These are phyloP conservation scores for Cyrtorhinus lividipennis DNA, from an alignment of 1,140 invertebrate genomes.

Conservation along the genomic window DNA sequence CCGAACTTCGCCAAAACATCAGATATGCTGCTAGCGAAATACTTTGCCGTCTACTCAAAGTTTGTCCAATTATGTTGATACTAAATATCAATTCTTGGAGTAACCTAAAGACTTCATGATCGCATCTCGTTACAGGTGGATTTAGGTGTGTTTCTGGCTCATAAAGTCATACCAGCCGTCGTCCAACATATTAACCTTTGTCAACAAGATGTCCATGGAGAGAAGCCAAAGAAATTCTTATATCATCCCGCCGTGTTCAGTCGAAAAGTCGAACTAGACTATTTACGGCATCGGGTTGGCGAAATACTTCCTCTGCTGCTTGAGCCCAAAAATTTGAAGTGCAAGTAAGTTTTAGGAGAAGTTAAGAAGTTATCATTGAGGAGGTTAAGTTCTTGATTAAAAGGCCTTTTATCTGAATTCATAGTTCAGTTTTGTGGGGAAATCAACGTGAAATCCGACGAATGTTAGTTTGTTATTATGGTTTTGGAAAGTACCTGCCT, in stretches of 20 bases:
- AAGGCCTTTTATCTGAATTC: no score
- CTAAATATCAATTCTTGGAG: not conserved
- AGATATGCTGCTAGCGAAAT: slow-evolving; percentile 55
- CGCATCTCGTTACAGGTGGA: slow-evolving; percentile 43
- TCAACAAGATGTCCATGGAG: slow-evolving; percentile 35
- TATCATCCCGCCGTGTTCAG: slow-evolving; percentile 52
- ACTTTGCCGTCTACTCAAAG: slow-evolving; percentile 39
- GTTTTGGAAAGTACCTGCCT: no score
- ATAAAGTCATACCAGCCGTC: slow-evolving; percentile 45
- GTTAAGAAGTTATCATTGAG: no score
- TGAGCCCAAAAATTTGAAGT: slow-evolving; percentile 35
- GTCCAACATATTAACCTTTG: slow-evolving; percentile 46
- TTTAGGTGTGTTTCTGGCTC: slow-evolving; percentile 43
- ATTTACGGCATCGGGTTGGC: slow-evolving; percentile 47
- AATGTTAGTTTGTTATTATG: no score
- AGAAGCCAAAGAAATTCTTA: slow-evolving; percentile 27
- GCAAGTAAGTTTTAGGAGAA: slow-evolving; percentile 30
- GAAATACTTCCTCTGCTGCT: slow-evolving; percentile 49
- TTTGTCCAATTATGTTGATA: no score
- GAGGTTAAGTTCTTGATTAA: no score
- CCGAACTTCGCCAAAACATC: slow-evolving; percentile 54
- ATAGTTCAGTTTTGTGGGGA: no score
- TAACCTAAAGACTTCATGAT: not conserved
- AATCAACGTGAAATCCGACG: no score
- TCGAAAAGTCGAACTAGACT: slow-evolving; percentile 51